These are phyloP conservation scores for Numenius phaeopus DNA, from an alignment of 2,797 vertebrate genomes.

Conservation along the genomic window DNA sequence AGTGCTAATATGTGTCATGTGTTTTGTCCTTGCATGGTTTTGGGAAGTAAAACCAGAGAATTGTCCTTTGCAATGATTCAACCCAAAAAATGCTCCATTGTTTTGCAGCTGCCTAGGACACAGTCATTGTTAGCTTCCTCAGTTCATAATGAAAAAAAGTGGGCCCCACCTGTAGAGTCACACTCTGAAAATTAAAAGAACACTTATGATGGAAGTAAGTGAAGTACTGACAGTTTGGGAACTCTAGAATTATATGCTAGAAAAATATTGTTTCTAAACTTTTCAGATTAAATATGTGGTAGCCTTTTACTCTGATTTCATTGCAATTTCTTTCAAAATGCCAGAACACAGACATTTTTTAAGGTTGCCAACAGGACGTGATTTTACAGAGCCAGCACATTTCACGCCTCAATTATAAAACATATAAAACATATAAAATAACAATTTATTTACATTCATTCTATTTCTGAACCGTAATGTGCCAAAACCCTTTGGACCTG, in stretches of 20 bases:
- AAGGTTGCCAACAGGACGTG: background rate
- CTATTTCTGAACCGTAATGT: background rate
- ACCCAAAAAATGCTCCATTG: background rate
- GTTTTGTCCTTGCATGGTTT: background rate
- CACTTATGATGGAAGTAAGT: background rate
- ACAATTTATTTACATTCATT: background rate
- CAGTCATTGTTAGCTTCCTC: background rate
- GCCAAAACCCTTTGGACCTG: background rate
- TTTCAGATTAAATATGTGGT: background rate
- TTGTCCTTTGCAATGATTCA: background rate
- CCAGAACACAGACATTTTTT: background rate
- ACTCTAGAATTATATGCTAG: background rate
- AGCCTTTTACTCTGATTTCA: background rate
- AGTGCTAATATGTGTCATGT: background rate
- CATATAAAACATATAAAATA: background rate
- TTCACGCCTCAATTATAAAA: background rate
- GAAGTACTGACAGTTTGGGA: background rate
- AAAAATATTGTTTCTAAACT: background rate
- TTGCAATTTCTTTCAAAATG: background rate
- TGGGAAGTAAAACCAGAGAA: background rate
- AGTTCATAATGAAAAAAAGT: background rate
- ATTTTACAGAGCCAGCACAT: background rate
- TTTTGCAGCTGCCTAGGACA: background rate
- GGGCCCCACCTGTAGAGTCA: background rate
- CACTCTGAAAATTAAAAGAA: background rate